These are phyloP conservation scores for Eilema caniola DNA, from an alignment of 2,888 invertebrate genomes.

Conservation along the genomic window DNA sequence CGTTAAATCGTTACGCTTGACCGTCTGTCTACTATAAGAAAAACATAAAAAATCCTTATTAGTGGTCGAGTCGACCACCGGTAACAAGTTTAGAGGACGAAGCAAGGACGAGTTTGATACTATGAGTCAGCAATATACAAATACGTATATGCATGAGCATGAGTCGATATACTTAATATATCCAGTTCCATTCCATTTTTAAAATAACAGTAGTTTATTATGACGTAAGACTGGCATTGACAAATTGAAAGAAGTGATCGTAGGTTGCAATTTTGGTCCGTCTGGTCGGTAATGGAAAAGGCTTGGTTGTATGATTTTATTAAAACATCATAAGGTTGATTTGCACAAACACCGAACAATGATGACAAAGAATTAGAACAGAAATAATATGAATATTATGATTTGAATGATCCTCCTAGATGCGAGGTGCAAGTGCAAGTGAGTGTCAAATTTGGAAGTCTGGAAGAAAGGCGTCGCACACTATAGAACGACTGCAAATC, in stretches of 20 bases:
- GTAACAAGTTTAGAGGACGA: slow-evolving; percentile 63
- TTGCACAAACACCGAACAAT: not conserved
- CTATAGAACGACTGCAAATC: no score
- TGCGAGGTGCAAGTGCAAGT: no score
- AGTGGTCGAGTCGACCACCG: slow-evolving; percentile 45
- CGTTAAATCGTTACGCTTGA: slow-evolving; percentile 69
- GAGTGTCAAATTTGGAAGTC: no score
- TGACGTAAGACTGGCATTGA: slow-evolving; percentile 28
- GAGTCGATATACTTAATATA: not conserved
- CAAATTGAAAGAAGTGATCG: slow-evolving; percentile 27
- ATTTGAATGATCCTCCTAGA: no score
- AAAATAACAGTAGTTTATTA: not conserved
- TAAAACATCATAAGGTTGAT: not conserved
- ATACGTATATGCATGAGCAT: not conserved
- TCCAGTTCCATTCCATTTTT: slow-evolving; percentile 3
- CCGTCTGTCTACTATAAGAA: slow-evolving; percentile 50
- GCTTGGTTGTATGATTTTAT: slow-evolving; percentile 3
- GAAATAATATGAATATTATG: no score
- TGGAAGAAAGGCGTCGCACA: no score
- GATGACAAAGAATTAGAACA: no score
- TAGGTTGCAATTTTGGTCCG: slow-evolving; percentile 37
- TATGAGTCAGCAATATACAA: slow-evolving; percentile 54
- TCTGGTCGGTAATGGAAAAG: slow-evolving; percentile 26
- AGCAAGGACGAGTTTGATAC: slow-evolving; percentile 62
- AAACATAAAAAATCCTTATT: slow-evolving; percentile 51